Percentiles rank a stretch among this genome's conserved stretches.
These are phyloP conservation scores for Tauraco erythrolophus DNA, from an alignment of 2,113 vertebrate genomes.

Conservation along the genomic window DNA sequence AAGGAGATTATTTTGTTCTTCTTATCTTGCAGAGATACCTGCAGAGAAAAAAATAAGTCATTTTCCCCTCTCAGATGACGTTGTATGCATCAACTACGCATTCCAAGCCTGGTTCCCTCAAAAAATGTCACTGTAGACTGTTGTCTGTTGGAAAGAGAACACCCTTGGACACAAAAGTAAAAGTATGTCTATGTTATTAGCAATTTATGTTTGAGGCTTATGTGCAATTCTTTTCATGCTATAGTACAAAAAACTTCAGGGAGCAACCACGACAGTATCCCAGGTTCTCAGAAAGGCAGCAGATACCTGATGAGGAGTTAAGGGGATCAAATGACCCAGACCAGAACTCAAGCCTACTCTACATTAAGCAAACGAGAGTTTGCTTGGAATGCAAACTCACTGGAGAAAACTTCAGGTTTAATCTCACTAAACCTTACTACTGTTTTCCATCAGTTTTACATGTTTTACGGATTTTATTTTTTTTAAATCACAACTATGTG, in stretches of 20 bases:
- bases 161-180: not conserved
- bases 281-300: not conserved
- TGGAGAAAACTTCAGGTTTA: not conserved
- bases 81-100: not conserved
- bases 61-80: not conserved
- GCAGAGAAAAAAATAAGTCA: not conserved
- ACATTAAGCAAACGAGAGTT: fast-evolving
- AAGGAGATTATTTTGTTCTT: not conserved
- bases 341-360: not conserved
- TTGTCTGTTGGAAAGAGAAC: not conserved
- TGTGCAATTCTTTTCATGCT: not conserved
- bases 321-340: not conserved
- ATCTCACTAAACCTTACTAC: not conserved
- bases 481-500: not conserved
- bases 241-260: not conserved
- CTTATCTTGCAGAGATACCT: not conserved
- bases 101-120: not conserved
- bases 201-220: not conserved
- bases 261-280: fast-evolving
- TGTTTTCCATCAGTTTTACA: not conserved
- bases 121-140: not conserved
- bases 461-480: not conserved
- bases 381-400: not conserved
- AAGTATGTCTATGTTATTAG: fast-evolving
- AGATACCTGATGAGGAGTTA: not conserved